A percentile compares a stretch with the other conserved stretches of the same genome.
These are phyloP conservation scores for Stomorhina lunata DNA, from an alignment of 2,888 invertebrate species.

Conservation along the genomic window DNA sequence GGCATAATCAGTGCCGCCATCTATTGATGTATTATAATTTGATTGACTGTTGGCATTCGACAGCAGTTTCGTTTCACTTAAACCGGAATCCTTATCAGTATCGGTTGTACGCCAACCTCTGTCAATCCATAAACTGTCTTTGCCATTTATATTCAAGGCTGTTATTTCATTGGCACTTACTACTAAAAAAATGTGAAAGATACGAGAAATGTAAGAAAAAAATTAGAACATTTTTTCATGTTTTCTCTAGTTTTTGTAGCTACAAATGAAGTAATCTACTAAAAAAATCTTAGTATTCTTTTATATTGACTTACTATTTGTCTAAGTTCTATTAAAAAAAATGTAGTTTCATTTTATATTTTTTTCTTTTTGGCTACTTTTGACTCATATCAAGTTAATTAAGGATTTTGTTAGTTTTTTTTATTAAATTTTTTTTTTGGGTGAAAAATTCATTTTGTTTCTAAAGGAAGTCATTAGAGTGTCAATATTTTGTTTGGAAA, in stretches of 20 bases:
- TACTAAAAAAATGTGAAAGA: slow-evolving; percentile 70
- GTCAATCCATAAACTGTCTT: slow-evolving; percentile 86
- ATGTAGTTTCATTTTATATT: slow-evolving; percentile 20
- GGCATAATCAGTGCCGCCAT: slow-evolving; percentile 84
- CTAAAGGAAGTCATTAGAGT: slow-evolving; percentile 63
- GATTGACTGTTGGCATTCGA: slow-evolving; percentile 81
- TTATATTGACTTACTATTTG: slow-evolving; percentile 32
- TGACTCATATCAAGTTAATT: slow-evolving; percentile 54
- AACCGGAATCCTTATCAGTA: slow-evolving; percentile 83
- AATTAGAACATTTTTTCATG: neutral
- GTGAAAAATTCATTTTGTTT: slow-evolving; percentile 33
- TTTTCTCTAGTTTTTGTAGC: neutral
- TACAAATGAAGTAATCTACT: neutral
- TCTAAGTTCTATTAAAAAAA: slow-evolving; percentile 22
- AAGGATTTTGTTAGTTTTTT: slow-evolving; percentile 41
- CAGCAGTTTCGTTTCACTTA: slow-evolving; percentile 82
- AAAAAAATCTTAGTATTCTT: neutral
- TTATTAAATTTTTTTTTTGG: neutral
- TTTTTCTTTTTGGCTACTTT: neutral
- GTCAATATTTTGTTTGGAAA: slow-evolving; percentile 39
- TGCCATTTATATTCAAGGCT: slow-evolving; percentile 81
- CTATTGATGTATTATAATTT: slow-evolving; percentile 77
- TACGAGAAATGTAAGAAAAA: slow-evolving; percentile 11
- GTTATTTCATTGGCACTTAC: slow-evolving; percentile 81
- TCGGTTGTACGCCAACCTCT: slow-evolving; percentile 85